Percentiles rank a stretch among this genome's conserved stretches.
phyloP scores from a whole-genome alignment of 2,113 vertebrate species.

The Pseudopodoces humilis region DNA sequence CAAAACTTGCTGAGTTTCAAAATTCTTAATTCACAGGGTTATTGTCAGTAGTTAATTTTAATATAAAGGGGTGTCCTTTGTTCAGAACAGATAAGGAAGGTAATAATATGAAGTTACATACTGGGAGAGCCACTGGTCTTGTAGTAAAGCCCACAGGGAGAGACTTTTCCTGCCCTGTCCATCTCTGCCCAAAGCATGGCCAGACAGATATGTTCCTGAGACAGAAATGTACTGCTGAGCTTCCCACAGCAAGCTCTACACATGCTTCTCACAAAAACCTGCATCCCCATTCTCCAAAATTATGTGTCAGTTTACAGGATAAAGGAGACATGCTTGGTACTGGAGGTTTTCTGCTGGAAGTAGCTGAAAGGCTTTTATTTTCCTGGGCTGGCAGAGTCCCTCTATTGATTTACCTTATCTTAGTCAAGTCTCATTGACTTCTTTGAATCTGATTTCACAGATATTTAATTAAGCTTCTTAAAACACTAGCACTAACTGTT shows the following conservation, averaged over 20 bases:
- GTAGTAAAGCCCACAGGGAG: neutral
- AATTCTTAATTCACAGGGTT: neutral
- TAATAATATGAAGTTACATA: neutral
- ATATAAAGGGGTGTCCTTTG: neutral
- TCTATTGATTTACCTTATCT: neutral
- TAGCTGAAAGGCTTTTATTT: neutral
- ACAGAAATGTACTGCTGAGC: neutral
- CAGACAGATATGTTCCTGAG: neutral
- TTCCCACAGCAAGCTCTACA: neutral
- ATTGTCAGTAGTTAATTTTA: neutral
- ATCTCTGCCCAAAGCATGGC: accelerated
- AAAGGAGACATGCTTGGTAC: neutral
- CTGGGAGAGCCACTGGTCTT: neutral
- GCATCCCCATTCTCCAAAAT: neutral
- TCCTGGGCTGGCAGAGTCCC: neutral
- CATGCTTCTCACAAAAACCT: neutral
- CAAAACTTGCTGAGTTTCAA: neutral
- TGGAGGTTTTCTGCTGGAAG: neutral
- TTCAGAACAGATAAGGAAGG: neutral
- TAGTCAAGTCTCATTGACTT: neutral
- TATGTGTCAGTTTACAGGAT: neutral
- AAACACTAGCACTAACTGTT: neutral
- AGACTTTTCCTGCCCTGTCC: neutral
- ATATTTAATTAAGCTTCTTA: neutral
- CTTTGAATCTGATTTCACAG: neutral